phyloP scores from a whole-genome alignment of 2,888 invertebrate species.

The Dione vanillae region DNA sequence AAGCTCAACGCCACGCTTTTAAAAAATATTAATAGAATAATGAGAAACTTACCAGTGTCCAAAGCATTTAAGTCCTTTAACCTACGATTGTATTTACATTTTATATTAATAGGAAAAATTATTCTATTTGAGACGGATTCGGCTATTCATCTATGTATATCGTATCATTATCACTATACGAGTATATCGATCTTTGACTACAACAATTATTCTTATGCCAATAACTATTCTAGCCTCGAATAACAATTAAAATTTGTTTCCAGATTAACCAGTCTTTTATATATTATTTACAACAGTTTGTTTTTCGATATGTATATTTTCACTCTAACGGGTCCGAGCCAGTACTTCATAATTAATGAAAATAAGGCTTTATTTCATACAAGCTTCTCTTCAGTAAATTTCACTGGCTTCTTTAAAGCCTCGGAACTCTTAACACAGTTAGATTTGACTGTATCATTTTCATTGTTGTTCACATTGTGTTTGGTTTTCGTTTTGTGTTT shows the following conservation, averaged over 20 bases:
- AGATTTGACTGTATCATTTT: slow-evolving; percentile 57
- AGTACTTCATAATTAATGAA: slow-evolving; percentile 55
- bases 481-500: slow-evolving; percentile 44
- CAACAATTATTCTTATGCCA: slow-evolving; percentile 51
- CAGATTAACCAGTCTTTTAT: slow-evolving; percentile 63
- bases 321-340: slow-evolving; percentile 56
- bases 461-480: slow-evolving; percentile 69
- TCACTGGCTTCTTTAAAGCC: slow-evolving; percentile 66
- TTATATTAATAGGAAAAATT: slow-evolving; percentile 49
- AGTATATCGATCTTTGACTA: slow-evolving; percentile 46
- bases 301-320: slow-evolving; percentile 65
- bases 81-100: slow-evolving; percentile 37
- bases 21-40: neutral
- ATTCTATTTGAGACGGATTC: slow-evolving; percentile 63
- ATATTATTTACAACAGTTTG: slow-evolving; percentile 63
- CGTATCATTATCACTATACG: slow-evolving; percentile 46
- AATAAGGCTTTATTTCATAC: slow-evolving; percentile 74
- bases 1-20: too few relatives aligned
- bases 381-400: slow-evolving; percentile 79
- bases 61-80: slow-evolving; percentile 31
- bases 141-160: slow-evolving; percentile 50
- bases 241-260: slow-evolving; percentile 48
- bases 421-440: slow-evolving; percentile 58
- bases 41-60: slow-evolving; percentile 45
- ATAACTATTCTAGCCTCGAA: slow-evolving; percentile 46